These are phyloP conservation scores for Synanthedon tipuliformis DNA, from an alignment of 2,888 invertebrate genomes.

Conservation along the genomic window DNA sequence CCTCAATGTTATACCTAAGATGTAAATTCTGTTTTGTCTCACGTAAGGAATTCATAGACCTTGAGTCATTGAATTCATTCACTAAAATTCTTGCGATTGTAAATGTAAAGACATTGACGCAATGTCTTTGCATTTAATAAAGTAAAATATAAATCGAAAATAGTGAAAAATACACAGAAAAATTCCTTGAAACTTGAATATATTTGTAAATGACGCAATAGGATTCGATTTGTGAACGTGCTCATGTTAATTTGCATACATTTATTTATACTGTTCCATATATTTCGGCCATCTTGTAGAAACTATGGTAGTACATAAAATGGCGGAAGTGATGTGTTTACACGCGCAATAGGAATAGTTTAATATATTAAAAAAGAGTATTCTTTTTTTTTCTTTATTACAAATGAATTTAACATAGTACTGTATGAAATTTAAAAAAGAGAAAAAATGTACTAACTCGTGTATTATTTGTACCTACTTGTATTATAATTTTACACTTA, in stretches of 20 bases:
- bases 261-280: conserved; percentile 42
- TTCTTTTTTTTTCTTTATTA: no score
- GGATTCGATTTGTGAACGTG: conserved; percentile 28
- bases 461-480: no score
- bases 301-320: conserved; percentile 14
- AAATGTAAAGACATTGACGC: not conserved
- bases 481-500: no score
- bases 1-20: not conserved
- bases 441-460: no score
- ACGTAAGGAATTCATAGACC: not conserved
- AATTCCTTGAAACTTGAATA: conserved; percentile 10
- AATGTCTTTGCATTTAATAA: not conserved
- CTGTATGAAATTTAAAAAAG: no score
- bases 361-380: not conserved
- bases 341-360: conserved; percentile 2
- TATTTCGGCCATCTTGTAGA: conserved; percentile 40
- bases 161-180: conserved; percentile 13
- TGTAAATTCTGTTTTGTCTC: not conserved
- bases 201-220: conserved; percentile 41
- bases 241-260: conserved; percentile 34
- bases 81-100: conserved; percentile 5
- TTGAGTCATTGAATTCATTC: conserved; percentile 3
- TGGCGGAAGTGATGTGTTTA: conserved; percentile 26
- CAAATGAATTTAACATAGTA: no score
- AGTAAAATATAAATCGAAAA: conserved; percentile 1